Evolutionary conservation across 1,140 invertebrate genomes (phyloP).

Genomic region (Sarcophaga peregrina): DNA sequence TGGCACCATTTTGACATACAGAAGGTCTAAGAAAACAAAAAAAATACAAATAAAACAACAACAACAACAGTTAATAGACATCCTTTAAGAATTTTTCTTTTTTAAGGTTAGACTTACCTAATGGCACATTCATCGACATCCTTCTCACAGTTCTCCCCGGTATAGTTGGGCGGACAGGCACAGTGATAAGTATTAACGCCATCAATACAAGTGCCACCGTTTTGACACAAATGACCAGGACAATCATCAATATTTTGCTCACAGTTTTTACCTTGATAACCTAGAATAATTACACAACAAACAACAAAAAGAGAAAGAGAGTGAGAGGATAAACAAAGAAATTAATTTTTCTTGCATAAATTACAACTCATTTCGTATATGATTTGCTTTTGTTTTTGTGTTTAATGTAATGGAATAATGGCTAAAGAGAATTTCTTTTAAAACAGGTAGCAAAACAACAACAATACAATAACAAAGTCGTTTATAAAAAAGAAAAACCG

Average conservation of each 20-base stretch:
- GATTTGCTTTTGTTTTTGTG: no score
- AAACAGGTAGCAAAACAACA: background rate
- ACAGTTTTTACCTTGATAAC: conserved; percentile 86
- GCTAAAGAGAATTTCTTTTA: background rate
- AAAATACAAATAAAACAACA: background rate
- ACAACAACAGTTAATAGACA: background rate
- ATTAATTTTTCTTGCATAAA: background rate
- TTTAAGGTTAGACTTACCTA: conserved; percentile 63
- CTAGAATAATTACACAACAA: conserved; percentile 67
- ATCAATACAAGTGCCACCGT: conserved; percentile 90
- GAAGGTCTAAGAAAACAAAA: conserved; percentile 71
- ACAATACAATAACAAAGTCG: no score
- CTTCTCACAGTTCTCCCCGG: conserved; percentile 82
- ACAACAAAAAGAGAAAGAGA: conserved; percentile 11
- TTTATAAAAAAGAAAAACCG: no score
- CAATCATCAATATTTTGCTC: conserved; percentile 93
- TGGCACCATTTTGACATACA: conserved; percentile 93
- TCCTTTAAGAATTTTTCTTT: background rate
- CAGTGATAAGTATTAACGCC: conserved; percentile 89
- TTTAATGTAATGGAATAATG: background rate
- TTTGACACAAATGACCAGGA: conserved; percentile 87
- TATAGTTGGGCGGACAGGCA: conserved; percentile 87
- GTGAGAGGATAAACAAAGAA: background rate
- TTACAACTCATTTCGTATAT: no score
- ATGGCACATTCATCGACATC: conserved; percentile 86